Base-by-base conservation (phyloP, 2,113 vertebrate species). In the Orientallactaga bullata region DNA sequence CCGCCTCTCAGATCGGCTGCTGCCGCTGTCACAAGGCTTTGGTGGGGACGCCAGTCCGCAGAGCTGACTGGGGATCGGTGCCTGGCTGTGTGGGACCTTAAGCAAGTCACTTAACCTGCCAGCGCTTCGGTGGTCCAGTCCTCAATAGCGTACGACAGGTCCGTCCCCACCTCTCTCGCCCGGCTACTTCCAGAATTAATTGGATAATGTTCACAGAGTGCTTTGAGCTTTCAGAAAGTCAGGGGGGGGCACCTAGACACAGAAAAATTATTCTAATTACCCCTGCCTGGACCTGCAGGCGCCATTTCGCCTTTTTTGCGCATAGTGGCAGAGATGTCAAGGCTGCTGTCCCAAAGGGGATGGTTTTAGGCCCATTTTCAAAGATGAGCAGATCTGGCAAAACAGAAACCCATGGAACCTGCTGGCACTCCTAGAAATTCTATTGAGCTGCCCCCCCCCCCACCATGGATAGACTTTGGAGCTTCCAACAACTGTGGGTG, bases 181-280 rank as follows among this genome's bases (percentile, higher is more conserved):
- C 2, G 5, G 83, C 89, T 73, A 23, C 35, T 77, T 92, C 94
- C 89, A 90, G 93, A 95, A 95, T 78, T 96, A 94, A 97, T 94
- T 97, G 93, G 88, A 95, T 95, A 90, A 96, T 90, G 88, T 28
- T 94, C 88, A 51, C 37, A 65, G 81, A 97, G 88, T 87, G 81
- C 89, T 90, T 63, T 82, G 84, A 95, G 93, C 94, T 97, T 95
- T 88, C 80, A 91, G 91, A 93, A 88, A 95, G 68, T n/a, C n/a
- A 94, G 87, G 26, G 89, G n/a, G 66, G 92, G 55, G 55, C 2
- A 15, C 55, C 55, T 55, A 55, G 55, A 94, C 84, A 76, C 0
- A 17, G 93, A 93, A 95, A 91, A 95, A 91, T 96, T 94, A 93
- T 66, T 78, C 87, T 94, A 82, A 94, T 95, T 94, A 93, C 78